phyloP scores from a whole-genome alignment of 2,888 invertebrate species.

The Epicampocera succincta region DNA sequence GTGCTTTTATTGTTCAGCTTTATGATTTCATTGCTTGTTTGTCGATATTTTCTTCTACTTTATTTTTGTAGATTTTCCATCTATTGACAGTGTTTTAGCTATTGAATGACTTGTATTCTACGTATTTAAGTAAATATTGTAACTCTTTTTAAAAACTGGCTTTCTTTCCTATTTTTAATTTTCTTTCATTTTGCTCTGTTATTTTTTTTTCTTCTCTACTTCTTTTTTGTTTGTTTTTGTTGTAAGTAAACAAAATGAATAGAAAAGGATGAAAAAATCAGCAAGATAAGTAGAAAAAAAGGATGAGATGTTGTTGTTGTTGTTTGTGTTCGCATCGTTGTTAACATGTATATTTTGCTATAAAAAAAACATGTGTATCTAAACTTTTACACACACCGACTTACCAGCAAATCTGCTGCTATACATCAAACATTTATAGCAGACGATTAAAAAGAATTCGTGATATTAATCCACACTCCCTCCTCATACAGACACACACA shows the following conservation, averaged over 20 bases:
- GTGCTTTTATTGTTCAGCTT: slow-evolving; percentile 60
- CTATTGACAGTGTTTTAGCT: slow-evolving; percentile 59
- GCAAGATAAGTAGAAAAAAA: slow-evolving; percentile 25
- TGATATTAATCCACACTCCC: slow-evolving; percentile 48
- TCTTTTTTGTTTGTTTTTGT: no score
- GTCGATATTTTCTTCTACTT: slow-evolving; percentile 43
- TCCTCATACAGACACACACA: no score
- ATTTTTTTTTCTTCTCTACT: not conserved
- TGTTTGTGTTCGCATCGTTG: not conserved
- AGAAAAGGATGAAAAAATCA: slow-evolving; percentile 34
- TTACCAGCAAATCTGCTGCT: not conserved
- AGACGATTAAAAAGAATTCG: slow-evolving; percentile 61
- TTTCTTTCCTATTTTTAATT: slow-evolving; percentile 1
- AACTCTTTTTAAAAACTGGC: slow-evolving; percentile 53
- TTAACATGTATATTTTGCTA: not conserved
- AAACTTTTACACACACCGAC: not conserved
- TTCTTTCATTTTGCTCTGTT: slow-evolving; percentile 26
- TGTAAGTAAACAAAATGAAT: slow-evolving; percentile 55
- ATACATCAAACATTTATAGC: slow-evolving; percentile 59
- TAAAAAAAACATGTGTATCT: no score
- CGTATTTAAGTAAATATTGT: slow-evolving; percentile 68
- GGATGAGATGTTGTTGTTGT: slow-evolving; percentile 7
- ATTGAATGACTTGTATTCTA: slow-evolving; percentile 64
- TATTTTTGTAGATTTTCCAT: slow-evolving; percentile 46
- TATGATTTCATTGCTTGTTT: slow-evolving; percentile 61